Conservation (phyloP, 2,888 invertebrate species). For the Cryptus viduatorius region DNA sequence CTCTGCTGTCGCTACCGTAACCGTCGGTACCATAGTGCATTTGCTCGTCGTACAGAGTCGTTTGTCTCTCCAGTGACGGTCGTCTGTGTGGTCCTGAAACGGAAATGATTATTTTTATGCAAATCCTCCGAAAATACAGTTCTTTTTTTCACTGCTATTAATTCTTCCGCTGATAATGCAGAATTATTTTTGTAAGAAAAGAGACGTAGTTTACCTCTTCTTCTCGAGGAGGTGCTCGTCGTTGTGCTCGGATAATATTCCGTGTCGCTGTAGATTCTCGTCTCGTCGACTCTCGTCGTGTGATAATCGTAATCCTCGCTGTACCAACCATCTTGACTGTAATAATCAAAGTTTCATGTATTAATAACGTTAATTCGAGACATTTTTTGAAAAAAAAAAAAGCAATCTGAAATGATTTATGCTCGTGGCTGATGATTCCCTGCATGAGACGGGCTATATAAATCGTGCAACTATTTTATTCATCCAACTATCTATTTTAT, state of each 20-base stretch:
- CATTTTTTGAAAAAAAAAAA: background rate
- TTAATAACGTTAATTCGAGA: slow-evolving; percentile 7
- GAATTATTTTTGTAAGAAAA: background rate
- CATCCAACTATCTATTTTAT: background rate
- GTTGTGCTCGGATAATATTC: slow-evolving; percentile 84
- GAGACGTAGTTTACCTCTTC: slow-evolving; percentile 73
- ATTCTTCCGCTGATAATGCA: background rate
- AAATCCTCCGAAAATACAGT: background rate
- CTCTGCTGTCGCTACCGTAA: slow-evolving; percentile 79
- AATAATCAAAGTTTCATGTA: slow-evolving; percentile 73
- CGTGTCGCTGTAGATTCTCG: slow-evolving; percentile 84
- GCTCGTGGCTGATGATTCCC: slow-evolving; percentile 37
- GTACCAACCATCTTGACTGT: slow-evolving; percentile 87
- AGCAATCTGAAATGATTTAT: slow-evolving; percentile 31
- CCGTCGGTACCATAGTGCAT: slow-evolving; percentile 86
- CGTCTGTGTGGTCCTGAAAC: slow-evolving; percentile 86
- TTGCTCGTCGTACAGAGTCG: slow-evolving; percentile 92
- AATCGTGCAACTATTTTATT: slow-evolving; percentile 48
- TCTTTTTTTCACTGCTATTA: too few relatives aligned
- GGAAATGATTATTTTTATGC: slow-evolving; percentile 6
- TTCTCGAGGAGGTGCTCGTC: slow-evolving; percentile 78
- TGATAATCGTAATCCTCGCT: slow-evolving; percentile 86
- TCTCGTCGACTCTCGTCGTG: slow-evolving; percentile 84
- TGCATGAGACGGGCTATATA: slow-evolving; percentile 34
- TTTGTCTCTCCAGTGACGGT: slow-evolving; percentile 93